phyloP scores from a whole-genome alignment of 2,888 invertebrate species.

The Helobdella robusta region DNA sequence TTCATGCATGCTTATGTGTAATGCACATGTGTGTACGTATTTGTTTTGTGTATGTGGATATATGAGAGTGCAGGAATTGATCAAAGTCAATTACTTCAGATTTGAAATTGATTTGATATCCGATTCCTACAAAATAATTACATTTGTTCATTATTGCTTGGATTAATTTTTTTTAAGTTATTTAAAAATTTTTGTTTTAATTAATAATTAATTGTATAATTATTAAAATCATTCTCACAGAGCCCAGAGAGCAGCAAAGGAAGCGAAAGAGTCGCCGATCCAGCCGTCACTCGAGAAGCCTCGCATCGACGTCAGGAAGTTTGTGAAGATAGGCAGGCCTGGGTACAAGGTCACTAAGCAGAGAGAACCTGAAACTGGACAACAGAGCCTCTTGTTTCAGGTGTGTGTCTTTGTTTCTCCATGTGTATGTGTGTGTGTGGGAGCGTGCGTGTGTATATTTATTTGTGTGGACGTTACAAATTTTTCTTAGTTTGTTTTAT shows the following conservation, averaged over 20 bases:
- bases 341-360: slow-evolving; percentile 98
- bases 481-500: background rate
- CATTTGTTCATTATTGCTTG: too few relatives aligned
- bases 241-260: slow-evolving; percentile 91
- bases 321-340: slow-evolving; percentile 97
- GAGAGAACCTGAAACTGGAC: slow-evolving; percentile 83
- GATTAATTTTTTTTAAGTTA: background rate
- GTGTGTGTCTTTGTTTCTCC: slow-evolving; percentile 49
- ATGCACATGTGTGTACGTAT: too few relatives aligned
- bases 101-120: too few relatives aligned
- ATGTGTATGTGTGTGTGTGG: too few relatives aligned
- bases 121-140: too few relatives aligned
- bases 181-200: background rate
- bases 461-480: background rate
- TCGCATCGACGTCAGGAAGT: slow-evolving; percentile 92
- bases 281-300: slow-evolving; percentile 89
- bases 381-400: slow-evolving; percentile 93
- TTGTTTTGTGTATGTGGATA: too few relatives aligned
- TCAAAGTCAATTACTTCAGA: too few relatives aligned
- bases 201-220: background rate
- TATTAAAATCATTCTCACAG: slow-evolving; percentile 34
- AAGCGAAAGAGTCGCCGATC: slow-evolving; percentile 90
- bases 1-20: too few relatives aligned
- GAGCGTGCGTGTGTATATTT: background rate
- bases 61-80: too few relatives aligned